A percentile compares a stretch with the other conserved stretches of the same genome.
Evolutionary conservation across 2,113 vertebrate genomes (phyloP).

Genomic region (Martes martes): DNA sequence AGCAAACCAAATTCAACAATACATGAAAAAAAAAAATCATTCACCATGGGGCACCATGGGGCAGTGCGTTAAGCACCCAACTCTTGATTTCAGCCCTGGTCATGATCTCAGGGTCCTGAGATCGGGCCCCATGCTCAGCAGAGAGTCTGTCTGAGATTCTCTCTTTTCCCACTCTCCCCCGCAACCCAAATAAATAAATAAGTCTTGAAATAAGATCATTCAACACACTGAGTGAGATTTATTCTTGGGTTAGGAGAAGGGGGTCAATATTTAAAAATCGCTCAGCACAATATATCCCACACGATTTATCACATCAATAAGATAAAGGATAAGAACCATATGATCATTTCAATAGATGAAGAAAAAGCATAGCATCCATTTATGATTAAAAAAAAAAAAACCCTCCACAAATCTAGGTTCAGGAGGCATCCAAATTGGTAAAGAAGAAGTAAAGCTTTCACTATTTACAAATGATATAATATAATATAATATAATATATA

Average conservation of each 20-base stretch:
- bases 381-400: neutral
- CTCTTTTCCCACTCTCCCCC: neutral
- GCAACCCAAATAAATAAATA: neutral
- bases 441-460: neutral
- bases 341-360: neutral
- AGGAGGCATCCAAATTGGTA: neutral
- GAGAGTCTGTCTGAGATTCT: neutral
- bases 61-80: neutral
- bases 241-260: neutral
- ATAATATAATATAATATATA: too few relatives aligned
- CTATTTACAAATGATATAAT: neutral
- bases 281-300: neutral
- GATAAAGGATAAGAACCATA: neutral
- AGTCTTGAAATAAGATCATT: neutral
- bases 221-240: neutral
- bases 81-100: neutral
- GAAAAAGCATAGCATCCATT: neutral
- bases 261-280: neutral
- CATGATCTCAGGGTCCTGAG: neutral
- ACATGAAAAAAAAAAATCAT: neutral
- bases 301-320: neutral
- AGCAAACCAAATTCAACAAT: neutral
- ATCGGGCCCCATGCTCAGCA: neutral
- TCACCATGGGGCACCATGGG: neutral
- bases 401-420: neutral